phyloP scores from a whole-genome alignment of 2,113 vertebrate species.

The Nestor notabilis region DNA sequence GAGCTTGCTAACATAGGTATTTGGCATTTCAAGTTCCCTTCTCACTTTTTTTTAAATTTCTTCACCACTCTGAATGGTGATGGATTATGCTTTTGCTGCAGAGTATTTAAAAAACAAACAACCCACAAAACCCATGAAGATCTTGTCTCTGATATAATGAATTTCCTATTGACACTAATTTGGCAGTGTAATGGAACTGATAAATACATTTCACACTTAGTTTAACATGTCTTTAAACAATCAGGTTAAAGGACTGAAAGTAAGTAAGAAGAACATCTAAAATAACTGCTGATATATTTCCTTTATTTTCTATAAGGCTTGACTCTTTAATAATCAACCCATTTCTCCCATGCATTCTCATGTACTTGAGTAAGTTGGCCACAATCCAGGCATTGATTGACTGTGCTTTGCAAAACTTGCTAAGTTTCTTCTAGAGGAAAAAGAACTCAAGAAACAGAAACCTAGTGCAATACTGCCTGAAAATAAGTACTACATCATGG shows the following conservation, averaged over 20 bases:
- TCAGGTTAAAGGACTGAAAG: not conserved
- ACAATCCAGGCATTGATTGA: slow-evolving; percentile 22
- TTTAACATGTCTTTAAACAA: slow-evolving; percentile 15
- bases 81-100: not conserved
- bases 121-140: not conserved
- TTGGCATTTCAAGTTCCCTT: not conserved
- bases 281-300: slow-evolving; percentile 4
- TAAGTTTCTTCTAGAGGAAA: slow-evolving; percentile 67
- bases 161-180: slow-evolving; percentile 8
- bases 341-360: slow-evolving; percentile 13
- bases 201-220: slow-evolving; percentile 13
- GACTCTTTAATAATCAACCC: slow-evolving; percentile 15
- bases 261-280: not conserved
- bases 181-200: not conserved
- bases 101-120: not conserved
- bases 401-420: not conserved
- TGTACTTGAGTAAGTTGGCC: slow-evolving; percentile 29
- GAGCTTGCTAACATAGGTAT: not conserved
- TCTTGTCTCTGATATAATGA: not conserved
- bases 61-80: not conserved
- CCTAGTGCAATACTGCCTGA: not conserved
- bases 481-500: not conserved
- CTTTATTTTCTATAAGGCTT: not conserved
- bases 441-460: slow-evolving; percentile 63
- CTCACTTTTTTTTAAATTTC: not conserved